Conservation (phyloP, 1,140 invertebrate species). For the Drosophila ironensis region DNA sequence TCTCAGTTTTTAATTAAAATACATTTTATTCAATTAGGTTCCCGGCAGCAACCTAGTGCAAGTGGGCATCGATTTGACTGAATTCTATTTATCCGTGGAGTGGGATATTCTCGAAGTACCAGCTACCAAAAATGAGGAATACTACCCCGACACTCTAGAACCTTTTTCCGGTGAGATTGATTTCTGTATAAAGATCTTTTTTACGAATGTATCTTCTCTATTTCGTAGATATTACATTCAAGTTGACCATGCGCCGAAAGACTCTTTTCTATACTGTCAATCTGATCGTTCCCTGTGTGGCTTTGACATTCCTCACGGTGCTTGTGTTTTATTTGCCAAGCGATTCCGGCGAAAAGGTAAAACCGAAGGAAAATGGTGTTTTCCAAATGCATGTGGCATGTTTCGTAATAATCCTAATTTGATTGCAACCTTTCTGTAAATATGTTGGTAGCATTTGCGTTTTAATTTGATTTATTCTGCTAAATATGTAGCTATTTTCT, state of each 20-base stretch:
- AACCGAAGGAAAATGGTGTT: not conserved
- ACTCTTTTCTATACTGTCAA: slow-evolving; percentile 96
- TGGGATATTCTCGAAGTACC: slow-evolving; percentile 97
- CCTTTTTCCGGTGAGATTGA: slow-evolving; percentile 88
- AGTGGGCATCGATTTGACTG: slow-evolving; percentile 93
- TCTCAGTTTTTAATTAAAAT: not conserved
- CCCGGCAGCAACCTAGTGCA: slow-evolving; percentile 90
- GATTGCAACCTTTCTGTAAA: slow-evolving; percentile 1
- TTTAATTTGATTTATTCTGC: not conserved
- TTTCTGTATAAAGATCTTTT: not conserved
- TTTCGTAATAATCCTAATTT: not conserved
- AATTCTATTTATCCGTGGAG: slow-evolving; percentile 96
- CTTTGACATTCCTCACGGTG: slow-evolving; percentile 96
- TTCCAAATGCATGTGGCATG: slow-evolving; percentile 24
- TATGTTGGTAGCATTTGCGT: not conserved
- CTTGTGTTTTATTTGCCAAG: slow-evolving; percentile 98
- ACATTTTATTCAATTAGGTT: slow-evolving; percentile 63
- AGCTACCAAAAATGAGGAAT: slow-evolving; percentile 94
- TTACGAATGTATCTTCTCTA: not conserved
- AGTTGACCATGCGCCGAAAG: slow-evolving; percentile 95
- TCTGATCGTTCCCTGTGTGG: slow-evolving; percentile 94
- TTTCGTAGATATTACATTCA: slow-evolving; percentile 94
- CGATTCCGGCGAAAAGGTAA: slow-evolving; percentile 96
- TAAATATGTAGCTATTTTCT: not conserved
- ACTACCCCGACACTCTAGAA: slow-evolving; percentile 92